Percentiles rank a stretch among this genome's conserved stretches.
These are phyloP conservation scores for Oscheius sp. DNA, from an alignment of 2,888 invertebrate species.

Conservation along the genomic window DNA sequence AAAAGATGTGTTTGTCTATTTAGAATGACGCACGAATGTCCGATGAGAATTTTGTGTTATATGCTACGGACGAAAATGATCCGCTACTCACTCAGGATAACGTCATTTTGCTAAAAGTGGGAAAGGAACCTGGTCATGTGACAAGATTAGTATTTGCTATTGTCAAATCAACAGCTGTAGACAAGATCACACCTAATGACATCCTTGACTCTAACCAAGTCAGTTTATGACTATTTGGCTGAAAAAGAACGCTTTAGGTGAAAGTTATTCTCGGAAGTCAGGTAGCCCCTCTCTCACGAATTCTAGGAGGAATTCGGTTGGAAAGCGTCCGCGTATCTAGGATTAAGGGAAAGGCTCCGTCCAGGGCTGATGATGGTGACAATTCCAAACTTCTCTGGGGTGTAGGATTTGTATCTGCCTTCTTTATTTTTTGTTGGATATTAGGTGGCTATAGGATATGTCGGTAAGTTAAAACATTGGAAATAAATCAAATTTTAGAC, in stretches of 20 bases:
- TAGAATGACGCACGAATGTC: conserved; percentile 40
- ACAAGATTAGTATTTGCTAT: conserved; percentile 63
- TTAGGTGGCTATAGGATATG: conserved; percentile 41
- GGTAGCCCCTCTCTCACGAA: conserved; percentile 59
- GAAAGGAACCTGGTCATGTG: conserved; percentile 47
- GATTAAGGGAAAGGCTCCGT: conserved; percentile 32
- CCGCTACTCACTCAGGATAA: conserved; percentile 62
- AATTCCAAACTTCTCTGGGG: conserved; percentile 48
- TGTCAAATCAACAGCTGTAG: conserved; percentile 35
- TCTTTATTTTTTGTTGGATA: conserved; percentile 55
- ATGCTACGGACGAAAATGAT: conserved; percentile 62
- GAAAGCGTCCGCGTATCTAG: conserved; percentile 52
- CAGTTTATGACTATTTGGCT: neutral
- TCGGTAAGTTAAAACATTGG: neutral
- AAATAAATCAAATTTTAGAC: conserved; percentile 2
- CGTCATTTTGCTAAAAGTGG: conserved; percentile 63
- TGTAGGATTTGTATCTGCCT: conserved; percentile 36
- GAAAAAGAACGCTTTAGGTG: conserved; percentile 42
- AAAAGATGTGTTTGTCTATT: neutral
- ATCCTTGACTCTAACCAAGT: conserved; percentile 57
- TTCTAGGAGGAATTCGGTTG: conserved; percentile 65
- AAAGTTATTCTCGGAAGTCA: conserved; percentile 60
- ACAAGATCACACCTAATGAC: conserved; percentile 32
- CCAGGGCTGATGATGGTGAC: conserved; percentile 16
- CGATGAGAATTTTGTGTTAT: conserved; percentile 51